phyloP scores from a whole-genome alignment of 1,140 invertebrate species.

The Plectrocnemia conspersa region DNA sequence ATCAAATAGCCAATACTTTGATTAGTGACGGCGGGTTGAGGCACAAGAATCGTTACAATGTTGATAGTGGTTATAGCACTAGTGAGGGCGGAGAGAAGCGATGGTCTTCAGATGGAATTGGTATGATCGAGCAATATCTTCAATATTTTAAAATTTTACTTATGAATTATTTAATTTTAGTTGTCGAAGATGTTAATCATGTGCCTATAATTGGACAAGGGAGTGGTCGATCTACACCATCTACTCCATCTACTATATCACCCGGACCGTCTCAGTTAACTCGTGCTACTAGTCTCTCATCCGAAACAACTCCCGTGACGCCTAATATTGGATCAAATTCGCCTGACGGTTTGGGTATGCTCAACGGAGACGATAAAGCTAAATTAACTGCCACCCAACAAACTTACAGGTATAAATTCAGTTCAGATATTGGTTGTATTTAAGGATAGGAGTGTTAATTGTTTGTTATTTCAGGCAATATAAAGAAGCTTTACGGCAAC shows the following conservation, averaged over 20 bases:
- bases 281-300: conserved; percentile 45
- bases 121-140: too few species aligned
- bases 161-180: conserved; percentile 16
- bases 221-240: conserved; percentile 47
- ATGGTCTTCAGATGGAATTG: conserved; percentile 75
- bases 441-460: too few species aligned
- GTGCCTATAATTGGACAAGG: conserved; percentile 30
- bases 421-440: too few species aligned
- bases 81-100: conserved; percentile 75
- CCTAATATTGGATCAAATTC: conserved; percentile 35
- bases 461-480: conserved; percentile 65
- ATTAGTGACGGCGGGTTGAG: conserved; percentile 42
- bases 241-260: conserved; percentile 48
- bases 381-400: conserved; percentile 70
- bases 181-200: conserved; percentile 14
- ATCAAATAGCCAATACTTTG: not conserved
- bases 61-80: conserved; percentile 86
- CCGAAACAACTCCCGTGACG: conserved; percentile 45
- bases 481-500: conserved; percentile 80
- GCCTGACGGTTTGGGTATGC: conserved; percentile 44
- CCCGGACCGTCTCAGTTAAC: conserved; percentile 45
- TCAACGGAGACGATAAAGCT: conserved; percentile 61
- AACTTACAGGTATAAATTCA: conserved; percentile 82
- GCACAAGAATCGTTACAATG: conserved; percentile 63
- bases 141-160: conserved; percentile 33